A percentile compares a stretch with the other conserved stretches of the same genome.
These are phyloP conservation scores for Plagodis dolabraria DNA, from an alignment of 2,888 invertebrate genomes.

Conservation along the genomic window DNA sequence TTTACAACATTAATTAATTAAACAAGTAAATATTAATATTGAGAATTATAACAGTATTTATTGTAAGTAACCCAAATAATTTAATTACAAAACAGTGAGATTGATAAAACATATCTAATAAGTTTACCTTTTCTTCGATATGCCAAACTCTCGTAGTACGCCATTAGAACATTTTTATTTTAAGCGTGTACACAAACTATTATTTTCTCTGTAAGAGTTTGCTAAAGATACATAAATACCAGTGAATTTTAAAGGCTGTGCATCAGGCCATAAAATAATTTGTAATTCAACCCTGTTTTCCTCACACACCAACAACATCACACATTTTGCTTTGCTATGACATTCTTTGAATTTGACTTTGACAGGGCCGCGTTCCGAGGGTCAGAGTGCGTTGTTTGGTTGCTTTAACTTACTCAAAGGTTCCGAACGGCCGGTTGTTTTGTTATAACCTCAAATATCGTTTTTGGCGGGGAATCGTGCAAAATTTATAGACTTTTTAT, in stretches of 20 bases:
- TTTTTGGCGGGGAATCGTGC: no score
- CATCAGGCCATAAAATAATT: conserved; percentile 51
- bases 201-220: conserved; percentile 34
- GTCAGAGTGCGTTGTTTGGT: no score
- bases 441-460: no score
- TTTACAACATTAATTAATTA: conserved; percentile 1
- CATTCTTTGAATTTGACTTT: conserved; percentile 18
- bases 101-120: conserved; percentile 23
- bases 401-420: no score
- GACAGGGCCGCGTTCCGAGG: no score
- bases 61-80: conserved; percentile 5
- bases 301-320: conserved; percentile 48
- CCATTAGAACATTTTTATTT: conserved; percentile 75
- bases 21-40: conserved; percentile 3
- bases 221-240: conserved; percentile 39
- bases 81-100: conserved; percentile 28
- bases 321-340: conserved; percentile 29
- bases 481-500: no score
- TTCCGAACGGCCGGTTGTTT: no score
- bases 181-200: conserved; percentile 34
- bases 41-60: neutral
- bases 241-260: conserved; percentile 41
- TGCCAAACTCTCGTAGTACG: conserved; percentile 77
- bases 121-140: conserved; percentile 80
- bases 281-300: conserved; percentile 63